Percentiles rank a stretch among this genome's conserved stretches.
Evolutionary conservation across 2,113 vertebrate species (phyloP).

Genomic region (Marmota monax): DNA sequence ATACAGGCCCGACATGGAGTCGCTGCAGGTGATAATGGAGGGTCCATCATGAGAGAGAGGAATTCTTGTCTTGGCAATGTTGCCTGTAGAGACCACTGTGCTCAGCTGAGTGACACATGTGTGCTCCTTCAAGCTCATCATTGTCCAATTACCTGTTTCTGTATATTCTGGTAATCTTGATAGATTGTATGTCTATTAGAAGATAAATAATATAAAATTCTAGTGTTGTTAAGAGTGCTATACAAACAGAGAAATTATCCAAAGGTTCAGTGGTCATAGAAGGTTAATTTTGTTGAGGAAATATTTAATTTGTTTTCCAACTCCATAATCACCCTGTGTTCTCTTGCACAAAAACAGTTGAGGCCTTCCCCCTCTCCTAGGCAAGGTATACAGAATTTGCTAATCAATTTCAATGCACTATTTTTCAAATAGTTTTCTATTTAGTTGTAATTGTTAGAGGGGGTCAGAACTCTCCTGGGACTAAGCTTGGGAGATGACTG

Average conservation of each 20-base stretch:
- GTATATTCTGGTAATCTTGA: neutral
- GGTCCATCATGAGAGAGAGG: neutral
- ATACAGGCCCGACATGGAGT: neutral
- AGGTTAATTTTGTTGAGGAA: neutral
- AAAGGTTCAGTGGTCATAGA: neutral
- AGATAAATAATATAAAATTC: neutral
- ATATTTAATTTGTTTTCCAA: neutral
- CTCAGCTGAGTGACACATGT: neutral
- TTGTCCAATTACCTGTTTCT: neutral
- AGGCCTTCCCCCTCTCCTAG: neutral
- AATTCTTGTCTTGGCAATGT: accelerated
- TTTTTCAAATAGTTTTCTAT: too few species aligned
- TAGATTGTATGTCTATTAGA: neutral
- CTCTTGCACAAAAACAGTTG: neutral
- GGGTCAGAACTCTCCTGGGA: too few species aligned
- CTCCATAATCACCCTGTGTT: neutral
- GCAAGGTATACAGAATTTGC: neutral
- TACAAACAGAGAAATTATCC: neutral
- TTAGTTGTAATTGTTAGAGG: too few species aligned
- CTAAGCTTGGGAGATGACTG: too few species aligned
- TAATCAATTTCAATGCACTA: neutral
- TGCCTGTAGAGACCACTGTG: neutral
- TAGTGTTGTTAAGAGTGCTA: neutral
- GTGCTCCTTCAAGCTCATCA: neutral
- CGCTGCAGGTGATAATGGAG: neutral